phyloP scores from a whole-genome alignment of 2,113 vertebrate species.

The Toxostoma redivivum region DNA sequence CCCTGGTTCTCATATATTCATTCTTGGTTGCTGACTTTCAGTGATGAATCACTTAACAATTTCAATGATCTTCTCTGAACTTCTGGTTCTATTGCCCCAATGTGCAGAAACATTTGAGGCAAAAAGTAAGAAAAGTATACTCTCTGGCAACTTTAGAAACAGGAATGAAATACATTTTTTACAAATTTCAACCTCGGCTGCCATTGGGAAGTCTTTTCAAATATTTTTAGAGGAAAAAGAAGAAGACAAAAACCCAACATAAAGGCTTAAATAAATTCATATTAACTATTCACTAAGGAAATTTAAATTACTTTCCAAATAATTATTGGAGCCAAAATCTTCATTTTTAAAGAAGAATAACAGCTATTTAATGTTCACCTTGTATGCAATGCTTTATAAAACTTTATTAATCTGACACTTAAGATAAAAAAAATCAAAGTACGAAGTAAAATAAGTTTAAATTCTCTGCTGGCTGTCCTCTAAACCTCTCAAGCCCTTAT shows the following conservation, averaged over 20 bases:
- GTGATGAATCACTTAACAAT: neutral
- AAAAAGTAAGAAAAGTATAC: neutral
- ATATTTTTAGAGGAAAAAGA: neutral
- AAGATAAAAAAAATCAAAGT: neutral
- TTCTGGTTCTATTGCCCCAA: neutral
- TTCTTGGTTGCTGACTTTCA: neutral
- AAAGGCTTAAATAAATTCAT: neutral
- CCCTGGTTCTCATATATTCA: neutral
- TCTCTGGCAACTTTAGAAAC: neutral
- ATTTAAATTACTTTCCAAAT: neutral
- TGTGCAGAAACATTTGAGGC: neutral
- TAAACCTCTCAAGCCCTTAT: constrained; percentile 14
- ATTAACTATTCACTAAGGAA: neutral
- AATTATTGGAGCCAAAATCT: neutral
- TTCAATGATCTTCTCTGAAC: neutral
- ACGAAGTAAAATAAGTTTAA: constrained; percentile 13
- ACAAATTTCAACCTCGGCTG: neutral
- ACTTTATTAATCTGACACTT: neutral
- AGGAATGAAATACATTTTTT: neutral
- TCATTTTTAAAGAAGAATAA: neutral
- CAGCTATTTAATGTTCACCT: neutral
- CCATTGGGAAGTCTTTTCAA: neutral
- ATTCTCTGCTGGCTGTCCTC: constrained; percentile 14
- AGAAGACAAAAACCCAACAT: neutral
- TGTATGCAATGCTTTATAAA: neutral